phyloP scores from a whole-genome alignment of 2,888 invertebrate genomes.

The Plagiodera versicolora region DNA sequence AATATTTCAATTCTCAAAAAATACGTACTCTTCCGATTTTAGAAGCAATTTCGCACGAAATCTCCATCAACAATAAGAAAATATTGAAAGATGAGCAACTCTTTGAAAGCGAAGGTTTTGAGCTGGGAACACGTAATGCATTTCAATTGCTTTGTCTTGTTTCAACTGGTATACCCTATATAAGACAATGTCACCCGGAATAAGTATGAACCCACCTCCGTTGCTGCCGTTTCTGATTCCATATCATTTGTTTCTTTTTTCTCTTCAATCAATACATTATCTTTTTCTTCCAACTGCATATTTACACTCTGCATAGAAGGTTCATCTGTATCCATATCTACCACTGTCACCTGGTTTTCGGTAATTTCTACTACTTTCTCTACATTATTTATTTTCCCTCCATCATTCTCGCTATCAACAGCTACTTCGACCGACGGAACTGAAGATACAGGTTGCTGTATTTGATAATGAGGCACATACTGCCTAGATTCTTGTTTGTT shows the following conservation, averaged over 20 bases:
- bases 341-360: neutral
- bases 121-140: too few species aligned
- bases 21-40: too few species aligned
- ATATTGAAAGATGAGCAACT: too few species aligned
- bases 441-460: constrained; percentile 26
- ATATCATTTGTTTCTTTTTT: neutral
- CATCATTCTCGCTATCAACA: neutral
- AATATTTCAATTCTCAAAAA: too few species aligned
- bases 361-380: constrained; percentile 12
- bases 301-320: neutral
- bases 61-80: too few species aligned
- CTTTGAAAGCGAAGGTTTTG: too few species aligned
- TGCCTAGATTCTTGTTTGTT: constrained; percentile 29
- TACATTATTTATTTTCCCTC: neutral
- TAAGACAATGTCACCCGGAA: neutral
- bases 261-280: neutral
- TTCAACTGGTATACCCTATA: too few species aligned
- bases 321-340: neutral
- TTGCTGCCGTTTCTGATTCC: constrained; percentile 4
- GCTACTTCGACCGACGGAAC: neutral
- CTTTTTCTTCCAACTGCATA: neutral
- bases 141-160: too few species aligned
- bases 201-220: constrained; percentile 1
- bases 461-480: constrained; percentile 35
- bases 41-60: too few species aligned